Conservation (phyloP, 1,140 invertebrate genomes). For the Colletes gigas region DNA sequence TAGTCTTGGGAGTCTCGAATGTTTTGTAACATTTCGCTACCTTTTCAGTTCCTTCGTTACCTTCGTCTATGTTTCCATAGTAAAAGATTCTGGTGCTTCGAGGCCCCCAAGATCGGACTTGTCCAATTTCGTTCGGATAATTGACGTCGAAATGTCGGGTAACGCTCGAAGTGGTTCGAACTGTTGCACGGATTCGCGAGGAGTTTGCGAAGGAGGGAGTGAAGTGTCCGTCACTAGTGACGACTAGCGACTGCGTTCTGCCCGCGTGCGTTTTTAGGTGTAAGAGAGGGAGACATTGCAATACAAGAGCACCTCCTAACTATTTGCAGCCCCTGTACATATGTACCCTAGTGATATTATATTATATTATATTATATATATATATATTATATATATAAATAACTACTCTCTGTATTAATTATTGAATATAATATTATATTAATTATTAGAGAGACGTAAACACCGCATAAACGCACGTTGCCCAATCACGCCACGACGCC, state of each 20-base stretch:
- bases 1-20: background rate
- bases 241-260: background rate
- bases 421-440: constrained; percentile 79
- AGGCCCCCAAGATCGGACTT: background rate
- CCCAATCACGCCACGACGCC: constrained; percentile 47
- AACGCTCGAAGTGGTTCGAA: constrained; percentile 15
- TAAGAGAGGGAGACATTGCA: constrained; percentile 69
- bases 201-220: background rate
- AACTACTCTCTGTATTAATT: constrained; percentile 79
- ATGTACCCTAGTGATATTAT: constrained; percentile 81
- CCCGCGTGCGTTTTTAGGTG: constrained; percentile 43
- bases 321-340: constrained; percentile 79
- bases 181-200: no score
- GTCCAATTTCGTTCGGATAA: background rate
- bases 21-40: background rate
- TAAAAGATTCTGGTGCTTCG: background rate
- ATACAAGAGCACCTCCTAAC: constrained; percentile 73
- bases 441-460: constrained; percentile 71
- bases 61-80: background rate
- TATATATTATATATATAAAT: constrained; percentile 75
- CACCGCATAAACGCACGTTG: constrained; percentile 68
- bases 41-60: no score
- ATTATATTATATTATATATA: constrained; percentile 74
- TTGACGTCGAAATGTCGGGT: background rate
- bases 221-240: no score